Evolutionary conservation across 2,797 vertebrate species (phyloP).

Genomic region (Platyrinchus mystaceus): DNA sequence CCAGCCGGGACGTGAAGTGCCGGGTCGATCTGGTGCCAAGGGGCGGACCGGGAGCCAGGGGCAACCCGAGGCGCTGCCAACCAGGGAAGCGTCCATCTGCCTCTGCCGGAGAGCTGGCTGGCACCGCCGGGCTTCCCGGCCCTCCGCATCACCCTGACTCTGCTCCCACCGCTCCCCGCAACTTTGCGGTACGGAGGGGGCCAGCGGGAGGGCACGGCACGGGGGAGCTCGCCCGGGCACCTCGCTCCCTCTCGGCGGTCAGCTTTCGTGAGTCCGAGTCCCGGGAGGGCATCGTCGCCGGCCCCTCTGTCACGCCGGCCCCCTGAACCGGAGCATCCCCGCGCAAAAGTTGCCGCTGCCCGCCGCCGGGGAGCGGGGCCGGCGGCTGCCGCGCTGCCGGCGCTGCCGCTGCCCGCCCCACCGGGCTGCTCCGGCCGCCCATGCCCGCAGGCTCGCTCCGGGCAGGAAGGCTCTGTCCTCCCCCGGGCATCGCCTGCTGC

Average conservation of each 20-base stretch:
- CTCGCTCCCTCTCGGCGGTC: neutral
- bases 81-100: neutral
- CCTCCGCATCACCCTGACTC: neutral
- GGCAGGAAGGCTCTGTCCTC: neutral
- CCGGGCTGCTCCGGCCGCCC: neutral
- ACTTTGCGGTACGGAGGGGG: neutral
- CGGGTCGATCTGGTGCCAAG: conserved; percentile 56
- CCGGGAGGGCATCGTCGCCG: neutral
- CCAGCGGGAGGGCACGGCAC: neutral
- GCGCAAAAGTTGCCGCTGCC: conserved; percentile 1
- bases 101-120: neutral
- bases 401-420: neutral
- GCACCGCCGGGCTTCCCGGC: neutral
- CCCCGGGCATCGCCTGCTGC: neutral
- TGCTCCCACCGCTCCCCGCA: neutral
- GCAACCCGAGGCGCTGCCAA: conserved; percentile 2
- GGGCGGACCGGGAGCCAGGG: conserved; percentile 67
- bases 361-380: conserved; percentile 1
- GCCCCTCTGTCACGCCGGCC: neutral
- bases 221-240: fast-evolving
- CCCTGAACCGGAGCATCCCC: neutral
- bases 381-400: neutral
- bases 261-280: neutral
- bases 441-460: neutral
- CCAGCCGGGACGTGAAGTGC: conserved; percentile 61